phyloP scores from a whole-genome alignment of 92 coral and sea anemone species.

The Paramuricea clavata region DNA sequence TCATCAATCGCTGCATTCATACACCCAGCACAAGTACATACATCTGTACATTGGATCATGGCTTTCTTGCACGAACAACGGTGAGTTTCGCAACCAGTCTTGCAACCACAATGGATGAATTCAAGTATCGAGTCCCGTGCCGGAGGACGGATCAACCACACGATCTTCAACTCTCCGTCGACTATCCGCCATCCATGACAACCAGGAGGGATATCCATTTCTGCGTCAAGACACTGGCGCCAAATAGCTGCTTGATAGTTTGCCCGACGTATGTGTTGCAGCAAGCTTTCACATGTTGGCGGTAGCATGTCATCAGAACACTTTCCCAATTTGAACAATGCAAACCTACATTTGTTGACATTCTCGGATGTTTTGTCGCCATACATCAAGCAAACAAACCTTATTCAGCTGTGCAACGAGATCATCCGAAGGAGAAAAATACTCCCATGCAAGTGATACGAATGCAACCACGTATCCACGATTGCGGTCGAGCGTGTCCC shows the following conservation, averaged over 20 bases:
- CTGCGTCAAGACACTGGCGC: slow-evolving; percentile 55
- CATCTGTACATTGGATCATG: slow-evolving; percentile 45
- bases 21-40: slow-evolving; percentile 22
- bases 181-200: slow-evolving; percentile 20
- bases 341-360: slow-evolving; percentile 64
- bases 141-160: slow-evolving; percentile 35
- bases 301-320: slow-evolving; percentile 59
- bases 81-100: slow-evolving; percentile 48
- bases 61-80: slow-evolving; percentile 45
- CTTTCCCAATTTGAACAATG: slow-evolving; percentile 59
- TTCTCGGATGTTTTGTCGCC: background rate
- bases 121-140: slow-evolving; percentile 52
- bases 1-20: background rate
- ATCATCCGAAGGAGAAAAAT: background rate
- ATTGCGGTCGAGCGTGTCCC: background rate
- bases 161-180: slow-evolving; percentile 7
- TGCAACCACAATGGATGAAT: slow-evolving; percentile 42
- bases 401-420: background rate
- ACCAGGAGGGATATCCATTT: slow-evolving; percentile 64
- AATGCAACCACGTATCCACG: background rate
- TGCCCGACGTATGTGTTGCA: slow-evolving; percentile 62
- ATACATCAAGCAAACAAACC: slow-evolving; percentile 19
- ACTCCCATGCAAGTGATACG: slow-evolving; percentile 9
- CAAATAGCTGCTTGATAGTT: slow-evolving; percentile 71
- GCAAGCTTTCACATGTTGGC: slow-evolving; percentile 62